Percentiles rank a stretch among this genome's conserved stretches.
These are phyloP conservation scores for Cassiopea xamachana DNA, from an alignment of 30 jellyfish, hydroid and myxozoan genomes.

Conservation along the genomic window DNA sequence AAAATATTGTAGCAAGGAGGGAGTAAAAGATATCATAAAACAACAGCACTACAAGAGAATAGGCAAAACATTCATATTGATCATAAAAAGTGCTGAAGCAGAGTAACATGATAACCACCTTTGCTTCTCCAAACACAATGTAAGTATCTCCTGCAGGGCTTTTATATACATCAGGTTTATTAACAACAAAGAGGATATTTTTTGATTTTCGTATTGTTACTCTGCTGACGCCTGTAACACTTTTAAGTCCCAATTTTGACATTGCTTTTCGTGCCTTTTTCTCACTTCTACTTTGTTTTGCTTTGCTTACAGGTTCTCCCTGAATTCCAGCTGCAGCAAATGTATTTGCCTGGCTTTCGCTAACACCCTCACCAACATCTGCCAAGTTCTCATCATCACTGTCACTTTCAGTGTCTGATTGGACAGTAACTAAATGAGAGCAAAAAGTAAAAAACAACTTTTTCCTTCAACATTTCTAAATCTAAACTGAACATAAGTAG, in stretches of 20 bases:
- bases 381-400: constrained; percentile 86
- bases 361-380: constrained; percentile 83
- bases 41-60: too few species aligned
- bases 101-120: constrained; percentile 43
- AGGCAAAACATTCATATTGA: too few species aligned
- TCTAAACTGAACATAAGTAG: too few species aligned
- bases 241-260: constrained; percentile 94
- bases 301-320: constrained; percentile 98
- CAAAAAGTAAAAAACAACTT: not conserved
- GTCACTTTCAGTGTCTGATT: constrained; percentile 90
- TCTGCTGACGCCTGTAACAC: constrained; percentile 93
- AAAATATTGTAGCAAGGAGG: too few species aligned
- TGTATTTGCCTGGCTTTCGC: constrained; percentile 78
- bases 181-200: constrained; percentile 91
- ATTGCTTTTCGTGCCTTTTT: constrained; percentile 97
- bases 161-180: constrained; percentile 98
- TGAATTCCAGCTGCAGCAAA: constrained; percentile 98
- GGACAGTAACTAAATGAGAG: constrained; percentile 45
- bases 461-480: too few species aligned
- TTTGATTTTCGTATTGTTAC: constrained; percentile 94
- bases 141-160: constrained; percentile 98
- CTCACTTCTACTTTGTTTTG: constrained; percentile 97
- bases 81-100: not conserved
- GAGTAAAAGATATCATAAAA: too few species aligned
- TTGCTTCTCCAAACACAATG: constrained; percentile 97